Conservation (phyloP, 2,797 vertebrate genomes). For the Sciurus carolinensis region DNA sequence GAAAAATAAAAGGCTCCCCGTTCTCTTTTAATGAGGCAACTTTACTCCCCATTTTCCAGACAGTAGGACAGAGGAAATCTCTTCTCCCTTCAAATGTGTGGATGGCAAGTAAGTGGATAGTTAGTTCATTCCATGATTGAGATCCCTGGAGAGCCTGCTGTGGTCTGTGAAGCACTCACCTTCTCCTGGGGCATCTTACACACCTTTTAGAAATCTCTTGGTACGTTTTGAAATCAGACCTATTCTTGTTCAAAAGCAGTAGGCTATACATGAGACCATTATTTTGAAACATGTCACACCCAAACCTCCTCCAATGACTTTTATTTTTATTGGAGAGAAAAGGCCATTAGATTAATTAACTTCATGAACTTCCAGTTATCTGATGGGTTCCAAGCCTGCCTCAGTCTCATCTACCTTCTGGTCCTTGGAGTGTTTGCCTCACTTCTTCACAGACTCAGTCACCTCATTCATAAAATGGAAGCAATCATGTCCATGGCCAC, state of each 20-base stretch:
- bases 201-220: background rate
- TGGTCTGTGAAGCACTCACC: background rate
- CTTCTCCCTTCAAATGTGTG: background rate
- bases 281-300: background rate
- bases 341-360: background rate
- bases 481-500: background rate
- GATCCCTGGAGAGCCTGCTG: background rate
- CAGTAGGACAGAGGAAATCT: conserved; percentile 29
- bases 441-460: background rate
- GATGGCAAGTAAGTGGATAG: background rate
- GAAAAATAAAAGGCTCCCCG: background rate
- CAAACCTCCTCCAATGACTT: background rate
- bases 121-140: background rate
- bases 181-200: background rate
- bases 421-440: background rate
- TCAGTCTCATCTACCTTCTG: background rate
- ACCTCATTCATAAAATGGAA: background rate
- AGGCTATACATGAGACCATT: background rate
- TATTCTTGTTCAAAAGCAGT: background rate
- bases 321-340: background rate
- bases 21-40: conserved; percentile 20
- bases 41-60: conserved; percentile 62
- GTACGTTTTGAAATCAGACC: background rate
- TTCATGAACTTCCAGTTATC: background rate
- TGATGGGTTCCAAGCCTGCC: background rate